phyloP scores from a whole-genome alignment of 1,140 invertebrate genomes.

The Drosophila bipectinata region DNA sequence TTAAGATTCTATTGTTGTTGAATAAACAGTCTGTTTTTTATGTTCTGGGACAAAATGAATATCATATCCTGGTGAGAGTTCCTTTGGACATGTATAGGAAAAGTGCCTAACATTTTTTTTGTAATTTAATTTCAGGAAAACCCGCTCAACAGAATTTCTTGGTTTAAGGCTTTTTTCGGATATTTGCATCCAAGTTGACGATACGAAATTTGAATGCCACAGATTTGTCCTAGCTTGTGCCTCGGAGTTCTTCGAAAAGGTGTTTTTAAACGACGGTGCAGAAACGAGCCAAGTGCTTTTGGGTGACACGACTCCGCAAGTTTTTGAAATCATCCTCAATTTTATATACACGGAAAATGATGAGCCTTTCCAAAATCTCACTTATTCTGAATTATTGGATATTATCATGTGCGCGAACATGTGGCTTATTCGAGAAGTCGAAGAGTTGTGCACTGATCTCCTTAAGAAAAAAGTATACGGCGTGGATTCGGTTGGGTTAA shows the following conservation, averaged over 20 bases:
- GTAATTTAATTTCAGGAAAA: background rate
- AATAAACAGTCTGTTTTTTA: too few relatives aligned
- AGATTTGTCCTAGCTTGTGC: slow-evolving; percentile 5
- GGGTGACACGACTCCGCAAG: background rate
- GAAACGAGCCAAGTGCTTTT: background rate
- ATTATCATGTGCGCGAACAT: background rate
- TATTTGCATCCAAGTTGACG: background rate
- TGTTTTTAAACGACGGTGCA: slow-evolving; percentile 1
- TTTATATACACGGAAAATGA: slow-evolving; percentile 1
- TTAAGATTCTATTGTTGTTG: too few relatives aligned
- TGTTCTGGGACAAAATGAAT: too few relatives aligned
- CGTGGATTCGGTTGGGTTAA: background rate
- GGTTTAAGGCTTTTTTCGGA: background rate
- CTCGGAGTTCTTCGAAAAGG: slow-evolving; percentile 8
- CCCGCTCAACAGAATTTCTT: background rate
- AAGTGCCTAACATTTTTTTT: too few relatives aligned
- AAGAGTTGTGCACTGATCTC: background rate
- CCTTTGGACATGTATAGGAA: too few relatives aligned
- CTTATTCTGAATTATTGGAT: background rate
- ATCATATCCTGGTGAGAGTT: too few relatives aligned
- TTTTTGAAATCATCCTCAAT: background rate
- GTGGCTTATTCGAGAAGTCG: slow-evolving; percentile 1
- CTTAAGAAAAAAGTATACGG: background rate
- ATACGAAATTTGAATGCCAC: background rate
- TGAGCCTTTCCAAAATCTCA: background rate